Percentiles rank a stretch among this genome's conserved stretches.
These are phyloP conservation scores for Trematomus bernacchii DNA, from an alignment of 2,797 vertebrate species.

Conservation along the genomic window DNA sequence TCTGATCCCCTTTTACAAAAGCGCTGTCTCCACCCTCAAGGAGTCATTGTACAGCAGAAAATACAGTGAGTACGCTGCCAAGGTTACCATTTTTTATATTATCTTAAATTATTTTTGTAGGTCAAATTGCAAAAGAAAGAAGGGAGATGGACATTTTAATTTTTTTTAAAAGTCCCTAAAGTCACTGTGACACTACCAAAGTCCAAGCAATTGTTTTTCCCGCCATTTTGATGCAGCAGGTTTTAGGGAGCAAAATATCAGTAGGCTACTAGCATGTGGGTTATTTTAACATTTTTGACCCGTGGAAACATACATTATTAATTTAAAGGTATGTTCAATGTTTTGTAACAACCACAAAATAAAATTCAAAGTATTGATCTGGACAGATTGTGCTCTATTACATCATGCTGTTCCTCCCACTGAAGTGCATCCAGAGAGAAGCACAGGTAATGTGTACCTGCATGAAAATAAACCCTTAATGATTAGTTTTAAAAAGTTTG, in stretches of 20 bases:
- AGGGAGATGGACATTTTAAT: too few relatives aligned
- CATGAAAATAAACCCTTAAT: conserved; percentile 41
- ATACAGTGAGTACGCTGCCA: background rate
- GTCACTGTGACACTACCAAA: too few relatives aligned
- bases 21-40: background rate
- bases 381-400: background rate
- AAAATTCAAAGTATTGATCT: background rate
- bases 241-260: too few relatives aligned
- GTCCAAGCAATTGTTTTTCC: too few relatives aligned
- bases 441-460: background rate
- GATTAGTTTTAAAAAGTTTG: conserved; percentile 8
- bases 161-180: too few relatives aligned
- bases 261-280: too few relatives aligned
- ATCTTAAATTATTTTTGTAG: too few relatives aligned
- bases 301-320: too few relatives aligned
- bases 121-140: too few relatives aligned
- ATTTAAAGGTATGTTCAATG: too few relatives aligned
- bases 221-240: too few relatives aligned
- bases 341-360: background rate
- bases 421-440: background rate
- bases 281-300: too few relatives aligned
- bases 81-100: background rate
- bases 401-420: background rate
- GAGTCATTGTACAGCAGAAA: background rate
- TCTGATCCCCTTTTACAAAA: background rate